These are phyloP conservation scores for Carollia perspicillata DNA, from an alignment of 2,113 vertebrate species.

Conservation along the genomic window DNA sequence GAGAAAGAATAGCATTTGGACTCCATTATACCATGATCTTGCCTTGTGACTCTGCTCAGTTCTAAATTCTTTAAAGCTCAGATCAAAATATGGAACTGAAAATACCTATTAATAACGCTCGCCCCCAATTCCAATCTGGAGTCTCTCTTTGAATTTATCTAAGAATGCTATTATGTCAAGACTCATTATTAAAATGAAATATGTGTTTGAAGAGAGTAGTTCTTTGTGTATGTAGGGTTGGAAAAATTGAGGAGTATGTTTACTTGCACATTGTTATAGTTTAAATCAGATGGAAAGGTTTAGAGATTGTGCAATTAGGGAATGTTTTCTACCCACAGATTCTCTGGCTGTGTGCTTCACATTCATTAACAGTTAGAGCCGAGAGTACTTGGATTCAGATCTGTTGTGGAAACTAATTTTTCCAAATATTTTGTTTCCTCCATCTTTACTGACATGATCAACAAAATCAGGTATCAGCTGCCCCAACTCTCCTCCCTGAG, in stretches of 20 bases:
- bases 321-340: slow-evolving; percentile 59
- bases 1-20: background rate
- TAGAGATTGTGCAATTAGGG: slow-evolving; percentile 61
- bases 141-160: background rate
- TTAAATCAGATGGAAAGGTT: slow-evolving; percentile 55
- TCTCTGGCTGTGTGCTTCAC: slow-evolving; percentile 11
- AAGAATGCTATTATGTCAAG: background rate
- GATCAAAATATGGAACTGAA: slow-evolving; percentile 21
- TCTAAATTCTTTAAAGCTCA: slow-evolving; percentile 21
- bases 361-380: slow-evolving; percentile 34
- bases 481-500: background rate
- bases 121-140: background rate
- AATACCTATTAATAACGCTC: background rate
- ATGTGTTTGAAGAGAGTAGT: background rate
- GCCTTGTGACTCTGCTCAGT: background rate
- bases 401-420: slow-evolving; percentile 54
- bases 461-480: background rate
- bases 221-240: background rate
- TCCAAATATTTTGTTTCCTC: slow-evolving; percentile 53
- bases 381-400: slow-evolving; percentile 37
- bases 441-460: slow-evolving; percentile 32
- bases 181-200: background rate
- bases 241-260: slow-evolving; percentile 42
- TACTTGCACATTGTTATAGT: slow-evolving; percentile 31
- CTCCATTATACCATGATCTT: background rate